These are phyloP conservation scores for Poeciliopsis turneri DNA, from an alignment of 2,797 vertebrate genomes.

Conservation along the genomic window DNA sequence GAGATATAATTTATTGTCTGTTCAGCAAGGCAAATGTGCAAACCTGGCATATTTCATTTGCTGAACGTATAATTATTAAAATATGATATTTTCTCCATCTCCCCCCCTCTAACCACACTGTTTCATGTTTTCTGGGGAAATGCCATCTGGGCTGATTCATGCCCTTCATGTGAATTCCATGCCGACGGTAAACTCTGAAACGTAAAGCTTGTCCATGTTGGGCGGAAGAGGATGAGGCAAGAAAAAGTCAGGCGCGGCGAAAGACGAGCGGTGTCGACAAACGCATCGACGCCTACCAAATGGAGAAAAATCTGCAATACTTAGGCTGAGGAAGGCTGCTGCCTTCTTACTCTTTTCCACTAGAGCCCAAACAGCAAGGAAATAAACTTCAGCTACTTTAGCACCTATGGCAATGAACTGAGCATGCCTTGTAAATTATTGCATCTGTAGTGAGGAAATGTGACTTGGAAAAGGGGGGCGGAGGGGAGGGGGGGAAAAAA, in stretches of 20 bases:
- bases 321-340: slow-evolving; percentile 35
- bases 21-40: slow-evolving; percentile 83
- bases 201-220: slow-evolving; percentile 25
- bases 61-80: slow-evolving; percentile 81
- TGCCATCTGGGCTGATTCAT: slow-evolving; percentile 58
- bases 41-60: slow-evolving; percentile 80
- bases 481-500: background rate
- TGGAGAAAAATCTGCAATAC: slow-evolving; percentile 39
- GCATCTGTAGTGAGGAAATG: slow-evolving; percentile 40
- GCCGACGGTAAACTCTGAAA: slow-evolving; percentile 60
- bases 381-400: slow-evolving; percentile 16
- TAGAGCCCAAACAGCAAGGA: slow-evolving; percentile 33
- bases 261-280: slow-evolving; percentile 25
- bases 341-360: slow-evolving; percentile 17
- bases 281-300: slow-evolving; percentile 65
- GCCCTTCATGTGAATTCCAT: slow-evolving; percentile 38
- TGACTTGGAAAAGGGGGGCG: slow-evolving; percentile 20
- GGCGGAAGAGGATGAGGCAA: slow-evolving; percentile 16
- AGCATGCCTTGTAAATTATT: slow-evolving; percentile 46
- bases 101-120: slow-evolving; percentile 1
- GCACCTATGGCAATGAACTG: slow-evolving; percentile 24
- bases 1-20: slow-evolving; percentile 83
- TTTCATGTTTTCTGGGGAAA: slow-evolving; percentile 55
- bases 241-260: slow-evolving; percentile 41
- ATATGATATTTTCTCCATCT: slow-evolving; percentile 44